Conservation (phyloP, 1,140 invertebrate species). For the Lineus longissimus region DNA sequence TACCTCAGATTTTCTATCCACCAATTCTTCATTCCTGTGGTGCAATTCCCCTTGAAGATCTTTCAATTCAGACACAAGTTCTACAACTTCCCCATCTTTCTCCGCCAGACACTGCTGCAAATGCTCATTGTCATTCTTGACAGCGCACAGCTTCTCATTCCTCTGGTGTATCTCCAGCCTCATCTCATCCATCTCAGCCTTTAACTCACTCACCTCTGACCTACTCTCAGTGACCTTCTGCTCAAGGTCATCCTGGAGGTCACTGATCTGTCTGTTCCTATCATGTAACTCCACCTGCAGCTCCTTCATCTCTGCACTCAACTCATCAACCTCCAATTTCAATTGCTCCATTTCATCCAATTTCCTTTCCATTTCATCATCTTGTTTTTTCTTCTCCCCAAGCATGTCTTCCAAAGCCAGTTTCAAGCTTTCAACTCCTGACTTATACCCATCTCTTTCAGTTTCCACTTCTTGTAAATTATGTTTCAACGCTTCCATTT, state of each 20-base stretch:
- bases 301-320: conserved; percentile 6
- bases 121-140: conserved; percentile 1
- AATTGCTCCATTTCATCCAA: conserved; percentile 17
- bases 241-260: conserved; percentile 9
- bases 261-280: conserved; percentile 9
- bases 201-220: no score
- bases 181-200: conserved; percentile 7
- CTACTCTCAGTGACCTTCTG: no score
- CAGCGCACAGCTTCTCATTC: conserved; percentile 13
- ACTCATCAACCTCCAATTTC: background rate
- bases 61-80: background rate
- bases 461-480: conserved; percentile 17
- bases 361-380: conserved; percentile 12
- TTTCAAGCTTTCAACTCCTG: background rate
- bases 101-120: conserved; percentile 19
- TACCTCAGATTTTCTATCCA: background rate
- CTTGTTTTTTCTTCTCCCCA: background rate
- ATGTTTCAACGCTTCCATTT: conserved; percentile 16
- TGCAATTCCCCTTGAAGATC: conserved; percentile 5
- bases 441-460: conserved; percentile 19
- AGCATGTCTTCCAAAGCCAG: no score
- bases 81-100: conserved; percentile 8
- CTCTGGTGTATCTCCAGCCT: conserved; percentile 11
- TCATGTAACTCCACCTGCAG: background rate
- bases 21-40: background rate